A percentile compares a stretch with the other conserved stretches of the same genome.
Evolutionary conservation across 1,140 invertebrate genomes (phyloP).

Genomic region (Drosophila nikananu): DNA sequence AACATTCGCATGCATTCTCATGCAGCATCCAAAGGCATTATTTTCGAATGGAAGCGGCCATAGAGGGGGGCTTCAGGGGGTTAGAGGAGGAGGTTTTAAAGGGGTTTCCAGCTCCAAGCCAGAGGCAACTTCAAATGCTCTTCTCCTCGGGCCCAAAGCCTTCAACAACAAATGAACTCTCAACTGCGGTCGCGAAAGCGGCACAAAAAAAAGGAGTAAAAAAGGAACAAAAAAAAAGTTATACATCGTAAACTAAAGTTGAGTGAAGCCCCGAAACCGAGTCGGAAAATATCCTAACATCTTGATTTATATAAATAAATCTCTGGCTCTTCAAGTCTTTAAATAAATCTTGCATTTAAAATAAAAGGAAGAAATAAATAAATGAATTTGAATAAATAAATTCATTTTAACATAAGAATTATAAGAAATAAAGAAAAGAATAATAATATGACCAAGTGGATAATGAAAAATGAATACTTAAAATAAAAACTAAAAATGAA

Average conservation of each 20-base stretch:
- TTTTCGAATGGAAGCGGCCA: slow-evolving; percentile 2
- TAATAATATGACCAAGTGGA: background rate
- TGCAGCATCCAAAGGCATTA: slow-evolving; percentile 11
- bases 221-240: background rate
- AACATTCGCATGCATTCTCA: slow-evolving; percentile 13
- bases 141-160: slow-evolving; percentile 12
- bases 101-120: background rate
- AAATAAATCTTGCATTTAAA: background rate
- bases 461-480: background rate
- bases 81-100: background rate
- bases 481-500: no score
- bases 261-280: background rate
- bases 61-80: background rate
- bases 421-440: no score
- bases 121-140: slow-evolving; percentile 25
- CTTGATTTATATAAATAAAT: background rate
- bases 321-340: background rate
- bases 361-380: background rate
- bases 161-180: slow-evolving; percentile 41
- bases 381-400: no score
- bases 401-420: no score
- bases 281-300: background rate
- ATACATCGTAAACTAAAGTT: background rate
- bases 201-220: background rate
- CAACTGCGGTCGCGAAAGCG: slow-evolving; percentile 20